Evolutionary conservation across 1,140 invertebrate species (phyloP).

Genomic region (Himalopsyche phryganea): DNA sequence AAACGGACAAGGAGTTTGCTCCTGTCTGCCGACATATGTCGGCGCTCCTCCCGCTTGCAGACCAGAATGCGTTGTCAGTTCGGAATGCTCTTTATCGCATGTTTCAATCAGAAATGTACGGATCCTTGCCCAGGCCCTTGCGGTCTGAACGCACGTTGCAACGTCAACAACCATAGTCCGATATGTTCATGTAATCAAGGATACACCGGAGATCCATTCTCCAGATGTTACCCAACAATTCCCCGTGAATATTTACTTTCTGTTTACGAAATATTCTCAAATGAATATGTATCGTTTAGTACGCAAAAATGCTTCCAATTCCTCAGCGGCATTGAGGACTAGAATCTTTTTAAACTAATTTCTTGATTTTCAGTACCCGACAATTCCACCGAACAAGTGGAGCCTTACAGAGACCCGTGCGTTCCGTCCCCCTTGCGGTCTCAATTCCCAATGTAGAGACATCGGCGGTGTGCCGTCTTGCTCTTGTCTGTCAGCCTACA

Average conservation of each 20-base stretch:
- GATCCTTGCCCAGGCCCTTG: slow-evolving; percentile 66
- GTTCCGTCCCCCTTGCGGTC: slow-evolving; percentile 66
- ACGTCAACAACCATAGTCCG: slow-evolving; percentile 69
- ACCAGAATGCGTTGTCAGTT: slow-evolving; percentile 63
- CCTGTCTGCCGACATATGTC: slow-evolving; percentile 59
- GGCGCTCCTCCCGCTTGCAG: slow-evolving; percentile 66
- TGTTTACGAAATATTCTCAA: slow-evolving; percentile 51
- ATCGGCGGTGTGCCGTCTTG: slow-evolving; percentile 60
- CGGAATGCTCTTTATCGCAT: slow-evolving; percentile 62
- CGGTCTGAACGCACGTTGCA: slow-evolving; percentile 57
- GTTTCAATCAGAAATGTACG: slow-evolving; percentile 62
- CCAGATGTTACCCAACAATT: slow-evolving; percentile 42
- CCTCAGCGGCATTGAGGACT: too few relatives aligned
- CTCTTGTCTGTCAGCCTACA: slow-evolving; percentile 59
- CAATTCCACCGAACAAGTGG: slow-evolving; percentile 33
- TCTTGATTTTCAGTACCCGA: too few relatives aligned
- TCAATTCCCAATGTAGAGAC: slow-evolving; percentile 63
- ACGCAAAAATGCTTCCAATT: not conserved
- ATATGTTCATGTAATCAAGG: slow-evolving; percentile 68
- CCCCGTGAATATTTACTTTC: too few relatives aligned
- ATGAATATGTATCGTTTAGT: slow-evolving; percentile 3
- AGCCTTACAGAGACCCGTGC: slow-evolving; percentile 55
- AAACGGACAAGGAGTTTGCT: slow-evolving; percentile 55
- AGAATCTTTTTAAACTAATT: too few relatives aligned
- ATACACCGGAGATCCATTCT: slow-evolving; percentile 68